Base-by-base conservation (phyloP, 2,888 invertebrate species). In the Sialis fuliginosa region DNA sequence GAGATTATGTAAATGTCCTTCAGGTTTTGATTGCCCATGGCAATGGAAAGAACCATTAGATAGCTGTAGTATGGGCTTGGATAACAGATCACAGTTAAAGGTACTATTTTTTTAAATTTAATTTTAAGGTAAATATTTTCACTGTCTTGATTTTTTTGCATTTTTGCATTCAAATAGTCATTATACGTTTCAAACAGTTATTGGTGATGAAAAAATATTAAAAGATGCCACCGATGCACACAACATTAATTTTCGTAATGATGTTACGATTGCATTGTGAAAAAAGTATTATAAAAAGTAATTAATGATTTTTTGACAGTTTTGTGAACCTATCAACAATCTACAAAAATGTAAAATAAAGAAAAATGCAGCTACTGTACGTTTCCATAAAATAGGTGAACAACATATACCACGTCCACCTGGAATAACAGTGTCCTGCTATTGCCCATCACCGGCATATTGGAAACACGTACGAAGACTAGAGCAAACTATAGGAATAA, bases 71-170 rank as follows among this genome's bases (percentile, higher is more conserved):
- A 54, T 77, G 40, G 62, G 62, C 44, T 61, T 79, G 35, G 75
- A 77, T 60, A 77, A 75, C 55, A 65, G 74, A 50, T 73, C 74
- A 2, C 62, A 71, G 48, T 61, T 79, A n/a, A 77, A 79, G 69
- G 79, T 77, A 35, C 1, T 4, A 12, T 8, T 10, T 56, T 49
- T 41, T 44, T 30, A 22, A 31, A 39, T 39, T 33, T 44, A 41
- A 6, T 48, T 48, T 31, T 13, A 10, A 48, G 1, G 6, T 44
- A 22, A 22, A 22, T 22, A 22, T 22, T 22, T 22, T 22, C 4
- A n/a, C 42, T 10, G 31, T 44, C 47, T 22, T 39, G 37, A 42
- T 30, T 22, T 32, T 46, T 22, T 22, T 22, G 4, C 22, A 22
- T 22, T 22, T 22, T 22, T 22, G 22, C 2, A 4, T 22, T 22